Evolutionary conservation across 2,113 vertebrate genomes (phyloP), one percentile per base, ranked within the genome.

Genomic region (Tylochromis polylepis): DNA sequence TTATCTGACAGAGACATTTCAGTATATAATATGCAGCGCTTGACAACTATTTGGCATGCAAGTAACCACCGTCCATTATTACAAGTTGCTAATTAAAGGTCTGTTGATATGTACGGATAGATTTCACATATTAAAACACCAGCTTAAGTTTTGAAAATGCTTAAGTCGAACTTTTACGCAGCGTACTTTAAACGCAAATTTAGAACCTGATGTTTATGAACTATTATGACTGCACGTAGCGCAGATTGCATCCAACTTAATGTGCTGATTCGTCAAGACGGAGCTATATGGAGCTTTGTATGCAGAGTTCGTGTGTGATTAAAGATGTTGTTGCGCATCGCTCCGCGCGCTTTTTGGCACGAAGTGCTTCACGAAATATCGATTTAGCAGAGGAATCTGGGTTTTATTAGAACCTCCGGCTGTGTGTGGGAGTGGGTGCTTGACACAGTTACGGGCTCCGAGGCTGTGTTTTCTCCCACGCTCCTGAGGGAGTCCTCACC

Each of bases 391-490:
- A 87, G 56, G 83, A 88, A 81, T 82, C 83, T 11, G 86, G 20
- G 79, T 92, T 94, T 88, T 93, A 87, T 87, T 85, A 75, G 59
- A 87, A 82, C 91, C 86, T 57, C 81, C 67, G 89, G 88, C 86
- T 84, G 86, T n/a, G 46, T 84, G 94, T 94, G 92, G 93, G 93
- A 90, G 95, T 88, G n/a, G 87, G 84, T 90, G 91, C 89, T 92
- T 93, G 93, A 95, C 93, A 94, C 87, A 88, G 86, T 84, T 77
- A 85, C 60, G 51, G 60, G 72, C 90, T 91, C 57, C 12, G 78
- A 91, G 88, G 88, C 85, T 89, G 91, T 90, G 5, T 91, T 41
- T 90, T 93, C 94, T 95, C 95, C 95, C 93, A 95, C 93, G 92
- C 94, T 93, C 88, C 89, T 58, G 24, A 55, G 90, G 86, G 93